phyloP scores from a whole-genome alignment of 2,888 invertebrate genomes.

The Pristionchus entomophagus region DNA sequence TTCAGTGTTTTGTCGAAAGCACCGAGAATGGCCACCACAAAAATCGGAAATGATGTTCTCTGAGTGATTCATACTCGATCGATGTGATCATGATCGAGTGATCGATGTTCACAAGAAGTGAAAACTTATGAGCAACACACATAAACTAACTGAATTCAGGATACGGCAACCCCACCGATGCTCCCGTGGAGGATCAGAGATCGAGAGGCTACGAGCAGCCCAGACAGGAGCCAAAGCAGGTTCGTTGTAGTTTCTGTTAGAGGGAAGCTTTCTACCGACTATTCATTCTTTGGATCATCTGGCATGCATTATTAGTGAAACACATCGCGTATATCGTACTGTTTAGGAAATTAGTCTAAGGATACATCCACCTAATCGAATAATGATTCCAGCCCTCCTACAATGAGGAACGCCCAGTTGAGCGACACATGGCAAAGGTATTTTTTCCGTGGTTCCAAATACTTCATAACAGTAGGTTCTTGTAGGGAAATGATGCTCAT shows the following conservation, averaged over 20 bases:
- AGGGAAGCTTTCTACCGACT: too few relatives aligned
- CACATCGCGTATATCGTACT: not conserved
- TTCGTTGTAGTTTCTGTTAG: not conserved
- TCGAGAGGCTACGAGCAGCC: not conserved
- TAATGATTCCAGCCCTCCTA: constrained; percentile 6
- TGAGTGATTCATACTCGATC: too few relatives aligned
- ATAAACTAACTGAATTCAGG: too few relatives aligned
- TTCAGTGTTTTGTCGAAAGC: too few relatives aligned
- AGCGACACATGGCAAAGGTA: constrained; percentile 19
- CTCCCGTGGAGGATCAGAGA: not conserved
- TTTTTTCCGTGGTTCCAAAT: not conserved
- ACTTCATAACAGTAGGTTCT: too few relatives aligned
- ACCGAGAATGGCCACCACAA: too few relatives aligned
- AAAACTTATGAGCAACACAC: too few relatives aligned
- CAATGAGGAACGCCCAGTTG: constrained; percentile 9
- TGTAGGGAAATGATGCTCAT: too few relatives aligned
- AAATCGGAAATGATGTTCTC: too few relatives aligned
- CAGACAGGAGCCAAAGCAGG: not conserved
- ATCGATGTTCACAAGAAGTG: too few relatives aligned
- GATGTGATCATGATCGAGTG: too few relatives aligned
- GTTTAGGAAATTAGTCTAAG: not conserved
- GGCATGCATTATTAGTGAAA: not conserved
- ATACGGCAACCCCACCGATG: not conserved
- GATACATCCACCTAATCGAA: not conserved
- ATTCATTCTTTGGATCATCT: not conserved